Evolutionary conservation across 2,888 invertebrate genomes (phyloP), one percentile per base, ranked within the genome.

Genomic region (Brachypalpus laphriformis): DNA sequence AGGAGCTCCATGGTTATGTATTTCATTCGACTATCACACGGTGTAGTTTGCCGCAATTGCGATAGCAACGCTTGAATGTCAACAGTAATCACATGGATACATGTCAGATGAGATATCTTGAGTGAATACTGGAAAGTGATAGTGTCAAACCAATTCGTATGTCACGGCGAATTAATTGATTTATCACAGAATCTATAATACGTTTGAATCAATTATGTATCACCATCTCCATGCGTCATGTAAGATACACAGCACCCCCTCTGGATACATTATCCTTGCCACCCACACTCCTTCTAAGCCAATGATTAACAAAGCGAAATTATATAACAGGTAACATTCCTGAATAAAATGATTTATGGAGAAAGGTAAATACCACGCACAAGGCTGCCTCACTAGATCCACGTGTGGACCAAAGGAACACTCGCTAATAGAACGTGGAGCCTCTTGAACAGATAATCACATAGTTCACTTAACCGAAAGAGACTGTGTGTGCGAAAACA

Each of bases 251-350:
- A 7, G 14, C 40, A 20, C 28, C 22, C 7, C 51, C 3, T 16
- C 14, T n/a, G 42, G 37, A 42, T 61, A 25, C 20, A 59, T 59
- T 59, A 14, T 22, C 6, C n/a, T 18, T 8, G 20, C 6, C 25
- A 16, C 14, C 25, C 25, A 57, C n/a, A 7, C 37, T 4, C 3
- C 7, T 28, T 25, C 25, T 16, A 42, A 40, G 25, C 14, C 9
- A 40, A 5, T 42, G 59, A 65, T 47, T 49, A 65, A 49, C 63
- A 47, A 65, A 49, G 34, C 11, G 31, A 57, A 49, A 22, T 28
- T 20, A 65, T 49, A 65, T 22, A 31, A n/a, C 49, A 65, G 9
- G 34, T 65, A 37, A 34, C 34, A 34, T 22, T 22, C 14, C 14
- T 5, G 5, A 37, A 6, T 34, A n/a, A 34, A 34, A 49, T 65